Evolutionary conservation across 2,888 invertebrate species (phyloP).

Genomic region (Andrena marginata): DNA sequence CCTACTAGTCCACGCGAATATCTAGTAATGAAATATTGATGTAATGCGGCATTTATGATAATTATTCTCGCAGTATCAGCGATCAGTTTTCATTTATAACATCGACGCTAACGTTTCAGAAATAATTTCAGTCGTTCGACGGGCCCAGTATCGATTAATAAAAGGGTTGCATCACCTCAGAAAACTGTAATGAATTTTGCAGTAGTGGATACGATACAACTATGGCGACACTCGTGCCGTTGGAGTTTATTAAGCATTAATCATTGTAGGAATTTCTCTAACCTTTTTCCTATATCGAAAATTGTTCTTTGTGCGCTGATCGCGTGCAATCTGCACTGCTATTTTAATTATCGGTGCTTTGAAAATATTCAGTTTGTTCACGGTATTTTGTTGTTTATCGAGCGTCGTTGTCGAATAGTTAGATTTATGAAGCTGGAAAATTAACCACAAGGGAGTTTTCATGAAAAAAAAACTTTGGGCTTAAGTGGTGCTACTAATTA

Average conservation of each 20-base stretch:
- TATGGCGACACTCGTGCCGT: background rate
- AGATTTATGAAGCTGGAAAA: background rate
- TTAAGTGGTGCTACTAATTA: background rate
- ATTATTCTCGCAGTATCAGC: background rate
- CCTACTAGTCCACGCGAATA: background rate
- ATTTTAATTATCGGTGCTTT: background rate
- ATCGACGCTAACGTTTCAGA: background rate
- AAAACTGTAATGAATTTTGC: constrained; percentile 48
- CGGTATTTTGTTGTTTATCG: background rate
- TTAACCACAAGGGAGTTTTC: background rate
- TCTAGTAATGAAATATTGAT: background rate
- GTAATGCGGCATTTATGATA: background rate
- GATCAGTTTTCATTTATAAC: background rate
- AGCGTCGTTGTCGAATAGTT: background rate
- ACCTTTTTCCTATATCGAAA: background rate
- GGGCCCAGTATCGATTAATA: background rate
- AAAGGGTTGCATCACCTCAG: background rate
- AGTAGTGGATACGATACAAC: constrained; percentile 9
- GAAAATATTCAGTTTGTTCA: background rate
- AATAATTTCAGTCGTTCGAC: background rate
- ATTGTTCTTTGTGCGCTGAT: background rate
- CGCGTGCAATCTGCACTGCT: background rate
- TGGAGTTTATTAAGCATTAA: constrained; percentile 15
- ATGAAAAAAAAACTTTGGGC: background rate
- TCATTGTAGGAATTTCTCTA: background rate